phyloP scores from a whole-genome alignment of 2,888 invertebrate genomes.

The Parelbella ahira region DNA sequence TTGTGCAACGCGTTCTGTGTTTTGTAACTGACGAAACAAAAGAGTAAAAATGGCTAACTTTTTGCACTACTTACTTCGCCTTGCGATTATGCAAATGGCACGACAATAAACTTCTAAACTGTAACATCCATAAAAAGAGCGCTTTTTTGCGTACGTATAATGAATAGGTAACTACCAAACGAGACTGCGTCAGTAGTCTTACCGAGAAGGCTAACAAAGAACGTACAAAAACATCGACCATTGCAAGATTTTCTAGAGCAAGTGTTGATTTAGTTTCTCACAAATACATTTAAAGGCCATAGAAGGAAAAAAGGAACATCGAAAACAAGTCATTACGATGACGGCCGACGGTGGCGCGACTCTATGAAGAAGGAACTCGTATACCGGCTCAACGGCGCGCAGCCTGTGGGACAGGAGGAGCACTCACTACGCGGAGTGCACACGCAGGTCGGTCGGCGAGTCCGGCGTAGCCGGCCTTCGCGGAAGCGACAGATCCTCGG shows the following conservation, averaged over 20 bases:
- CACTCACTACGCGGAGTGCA: conserved; percentile 71
- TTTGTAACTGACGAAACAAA: conserved; percentile 63
- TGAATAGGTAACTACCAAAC: conserved; percentile 63
- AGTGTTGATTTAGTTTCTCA: conserved; percentile 30
- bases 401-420: conserved; percentile 46
- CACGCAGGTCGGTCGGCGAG: conserved; percentile 74
- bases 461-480: conserved; percentile 73
- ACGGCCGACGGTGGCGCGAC: conserved; percentile 38
- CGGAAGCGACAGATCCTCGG: conserved; percentile 91
- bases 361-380: conserved; percentile 87
- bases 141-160: conserved; percentile 57
- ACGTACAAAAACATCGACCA: conserved; percentile 41
- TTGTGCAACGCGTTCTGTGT: conserved; percentile 61
- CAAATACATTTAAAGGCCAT: conserved; percentile 10
- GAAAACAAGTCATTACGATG: conserved; percentile 13
- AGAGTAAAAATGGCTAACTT: conserved; percentile 63
- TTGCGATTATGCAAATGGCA: conserved; percentile 75
- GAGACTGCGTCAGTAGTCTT: conserved; percentile 54
- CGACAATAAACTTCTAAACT: conserved; percentile 70
- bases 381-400: conserved; percentile 82
- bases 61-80: conserved; percentile 67
- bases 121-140: conserved; percentile 62
- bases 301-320: conserved; percentile 8
- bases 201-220: conserved; percentile 47
- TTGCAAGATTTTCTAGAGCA: conserved; percentile 40